Percentiles rank a stretch among this genome's conserved stretches.
phyloP scores from a whole-genome alignment of 2,888 invertebrate species.

The Tiliacea citrago region DNA sequence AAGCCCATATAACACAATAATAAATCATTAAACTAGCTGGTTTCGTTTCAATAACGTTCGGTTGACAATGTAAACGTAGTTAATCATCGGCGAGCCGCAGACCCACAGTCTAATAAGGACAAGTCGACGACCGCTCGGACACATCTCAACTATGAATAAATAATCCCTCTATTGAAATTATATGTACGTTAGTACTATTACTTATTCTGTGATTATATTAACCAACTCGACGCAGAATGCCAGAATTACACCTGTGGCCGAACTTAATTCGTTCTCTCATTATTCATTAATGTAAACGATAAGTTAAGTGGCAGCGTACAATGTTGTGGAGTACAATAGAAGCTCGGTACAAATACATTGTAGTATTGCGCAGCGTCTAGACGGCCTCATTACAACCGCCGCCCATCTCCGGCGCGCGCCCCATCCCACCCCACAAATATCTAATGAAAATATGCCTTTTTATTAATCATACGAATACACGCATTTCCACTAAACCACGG shows the following conservation, averaged over 20 bases:
- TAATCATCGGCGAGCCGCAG: slow-evolving; percentile 53
- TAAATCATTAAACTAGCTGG: slow-evolving; percentile 55
- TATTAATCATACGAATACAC: slow-evolving; percentile 73
- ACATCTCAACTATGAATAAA: slow-evolving; percentile 57
- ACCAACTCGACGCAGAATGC: slow-evolving; percentile 14
- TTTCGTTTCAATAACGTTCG: slow-evolving; percentile 57
- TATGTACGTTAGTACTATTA: no score
- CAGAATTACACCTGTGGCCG: slow-evolving; percentile 43
- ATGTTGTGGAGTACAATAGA: slow-evolving; percentile 72
- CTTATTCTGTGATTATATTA: not conserved
- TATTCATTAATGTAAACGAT: slow-evolving; percentile 77
- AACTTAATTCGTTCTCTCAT: slow-evolving; percentile 48
- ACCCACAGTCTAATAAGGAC: slow-evolving; percentile 50
- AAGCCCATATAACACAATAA: slow-evolving; percentile 37
- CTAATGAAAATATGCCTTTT: slow-evolving; percentile 83
- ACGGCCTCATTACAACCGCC: slow-evolving; percentile 82
- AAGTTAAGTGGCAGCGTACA: slow-evolving; percentile 68
- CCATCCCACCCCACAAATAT: slow-evolving; percentile 71
- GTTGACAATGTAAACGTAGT: slow-evolving; percentile 59
- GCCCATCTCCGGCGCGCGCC: slow-evolving; percentile 66
- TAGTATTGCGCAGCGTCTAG: slow-evolving; percentile 84
- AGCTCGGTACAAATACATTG: slow-evolving; percentile 81
- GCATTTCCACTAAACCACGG: slow-evolving; percentile 30
- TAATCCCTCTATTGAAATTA: slow-evolving; percentile 48
- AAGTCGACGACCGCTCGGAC: slow-evolving; percentile 62